Base-by-base conservation (phyloP, 2,797 vertebrate species). In the Phoxinus dragarum region DNA sequence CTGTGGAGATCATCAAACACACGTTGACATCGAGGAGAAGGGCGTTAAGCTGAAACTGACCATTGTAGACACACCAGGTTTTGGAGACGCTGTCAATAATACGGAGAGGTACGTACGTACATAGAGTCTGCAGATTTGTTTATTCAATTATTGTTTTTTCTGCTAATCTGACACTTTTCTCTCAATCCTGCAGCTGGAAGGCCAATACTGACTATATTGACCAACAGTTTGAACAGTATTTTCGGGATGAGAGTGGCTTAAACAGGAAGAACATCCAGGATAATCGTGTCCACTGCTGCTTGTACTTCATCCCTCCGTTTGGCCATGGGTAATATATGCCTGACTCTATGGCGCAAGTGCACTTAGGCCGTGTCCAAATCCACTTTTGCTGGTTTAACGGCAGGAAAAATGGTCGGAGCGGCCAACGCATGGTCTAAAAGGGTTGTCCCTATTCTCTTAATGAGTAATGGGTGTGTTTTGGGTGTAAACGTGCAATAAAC, bases 161-260 rank as follows among this genome's bases (percentile, higher is more conserved):
- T 69, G 44, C 14, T 40, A 27, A 56, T 34, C 36, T n/a, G 42
- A 27, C 23, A 40, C 3, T 56, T 31, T 80, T 3, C 1, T 38
- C 42, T 71, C 19, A 19, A 36, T 59, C 38, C 6, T 19, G 17
- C 88, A 97, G 96, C 91, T 97, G 96, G 96, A 96, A 95, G 88
- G 92, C 96, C 67, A 95, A 97, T 89, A 96, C 96, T 0, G 96
- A 97, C 87, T 97, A 97, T 34, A 95, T 97, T 8, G 96, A 97
- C 90, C 96, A 97, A 90, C 96, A 97, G 91, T 97, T 97, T 76
- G 96, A 97, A 27, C 96, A 97, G 89, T 97, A 97, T 86, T 97
- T 97, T 90, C 95, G 96, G 0, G 96, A 97, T 2, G 96, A 97
- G 90, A 97, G 96, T 0, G 96, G 96, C 78, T 93, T 97, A 68